A percentile compares a stretch with the other conserved stretches of the same genome.
These are phyloP conservation scores for Sebastes diploproa DNA, from an alignment of 2,797 vertebrate genomes.

Conservation along the genomic window DNA sequence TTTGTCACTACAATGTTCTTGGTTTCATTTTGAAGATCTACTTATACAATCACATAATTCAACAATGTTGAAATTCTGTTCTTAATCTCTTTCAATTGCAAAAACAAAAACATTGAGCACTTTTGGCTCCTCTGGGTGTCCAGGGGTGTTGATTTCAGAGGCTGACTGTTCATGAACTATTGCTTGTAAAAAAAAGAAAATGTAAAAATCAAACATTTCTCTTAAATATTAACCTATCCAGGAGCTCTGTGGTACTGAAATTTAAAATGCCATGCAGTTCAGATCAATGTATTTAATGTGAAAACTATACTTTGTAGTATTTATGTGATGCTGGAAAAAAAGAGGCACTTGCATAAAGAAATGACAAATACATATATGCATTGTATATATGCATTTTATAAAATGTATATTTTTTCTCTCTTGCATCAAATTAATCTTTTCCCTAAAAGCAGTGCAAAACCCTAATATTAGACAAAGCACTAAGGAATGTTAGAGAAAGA, in stretches of 20 bases:
- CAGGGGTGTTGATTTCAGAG: constrained; percentile 18
- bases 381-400: not conserved
- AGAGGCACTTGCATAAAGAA: not conserved
- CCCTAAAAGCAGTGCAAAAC: constrained; percentile 65
- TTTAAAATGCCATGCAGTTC: constrained; percentile 29
- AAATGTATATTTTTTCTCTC: constrained; percentile 1
- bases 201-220: not conserved
- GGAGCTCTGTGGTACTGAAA: not conserved
- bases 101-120: constrained; percentile 6
- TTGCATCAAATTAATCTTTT: constrained; percentile 37
- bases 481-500: constrained; percentile 88
- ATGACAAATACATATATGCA: not conserved
- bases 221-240: not conserved
- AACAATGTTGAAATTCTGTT: not conserved
- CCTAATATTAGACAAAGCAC: constrained; percentile 82
- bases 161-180: constrained; percentile 35
- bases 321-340: not conserved
- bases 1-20: not conserved
- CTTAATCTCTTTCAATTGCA: not conserved
- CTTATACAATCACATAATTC: not conserved
- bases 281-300: not conserved
- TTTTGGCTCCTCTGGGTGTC: not conserved
- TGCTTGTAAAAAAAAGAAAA: constrained; percentile 9
- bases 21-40: not conserved
- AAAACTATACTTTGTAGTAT: not conserved